Conservation (phyloP, 2,797 vertebrate species). For the Pangasius mekongensis region DNA sequence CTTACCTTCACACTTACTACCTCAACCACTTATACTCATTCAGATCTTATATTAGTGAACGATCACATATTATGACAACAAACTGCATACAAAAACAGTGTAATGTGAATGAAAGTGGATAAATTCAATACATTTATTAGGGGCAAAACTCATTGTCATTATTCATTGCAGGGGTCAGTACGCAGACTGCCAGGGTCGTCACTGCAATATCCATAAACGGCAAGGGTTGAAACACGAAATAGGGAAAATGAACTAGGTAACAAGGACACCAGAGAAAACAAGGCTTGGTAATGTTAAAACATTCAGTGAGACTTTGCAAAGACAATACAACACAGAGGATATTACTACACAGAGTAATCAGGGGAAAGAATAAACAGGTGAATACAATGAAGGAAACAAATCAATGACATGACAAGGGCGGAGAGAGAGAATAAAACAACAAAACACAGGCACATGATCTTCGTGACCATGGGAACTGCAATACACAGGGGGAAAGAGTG, state of each 20-base stretch:
- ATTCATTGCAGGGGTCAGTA: neutral
- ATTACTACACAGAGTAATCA: neutral
- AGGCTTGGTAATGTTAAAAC: neutral
- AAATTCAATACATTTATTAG: neutral
- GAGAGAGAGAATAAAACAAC: neutral
- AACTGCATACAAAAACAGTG: neutral
- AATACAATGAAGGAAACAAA: slow-evolving; percentile 8
- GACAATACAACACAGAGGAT: neutral
- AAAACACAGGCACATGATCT: neutral
- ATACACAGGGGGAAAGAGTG: too few species aligned
- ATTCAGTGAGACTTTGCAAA: neutral
- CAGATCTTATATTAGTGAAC: neutral
- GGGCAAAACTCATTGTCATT: neutral
- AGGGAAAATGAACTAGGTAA: neutral
- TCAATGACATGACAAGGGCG: neutral
- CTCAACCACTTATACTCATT: neutral
- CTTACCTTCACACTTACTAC: neutral
- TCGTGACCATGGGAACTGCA: neutral
- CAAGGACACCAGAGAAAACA: neutral
- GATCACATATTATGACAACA: neutral
- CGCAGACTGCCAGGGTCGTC: neutral
- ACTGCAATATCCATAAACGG: neutral
- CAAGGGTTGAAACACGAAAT: neutral
- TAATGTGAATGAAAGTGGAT: neutral
- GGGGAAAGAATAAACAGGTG: slow-evolving; percentile 4